Evolutionary conservation across 1,140 invertebrate species (phyloP).

Genomic region (Triops cancriformis): DNA sequence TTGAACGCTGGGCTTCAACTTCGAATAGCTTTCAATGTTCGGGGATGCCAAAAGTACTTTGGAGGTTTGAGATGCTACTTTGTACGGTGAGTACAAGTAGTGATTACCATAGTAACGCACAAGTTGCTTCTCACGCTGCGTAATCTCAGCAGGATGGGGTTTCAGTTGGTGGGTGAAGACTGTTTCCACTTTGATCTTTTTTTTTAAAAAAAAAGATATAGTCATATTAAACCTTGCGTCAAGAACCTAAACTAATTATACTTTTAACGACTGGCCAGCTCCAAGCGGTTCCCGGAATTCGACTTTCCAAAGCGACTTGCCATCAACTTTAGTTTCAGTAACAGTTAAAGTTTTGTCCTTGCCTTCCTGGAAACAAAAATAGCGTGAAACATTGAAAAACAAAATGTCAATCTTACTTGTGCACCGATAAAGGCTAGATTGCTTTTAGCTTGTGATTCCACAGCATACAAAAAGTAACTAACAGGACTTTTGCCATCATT

Average conservation of each 20-base stretch:
- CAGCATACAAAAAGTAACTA: slow-evolving; percentile 58
- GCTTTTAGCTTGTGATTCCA: slow-evolving; percentile 53
- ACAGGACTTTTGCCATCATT: slow-evolving; percentile 63
- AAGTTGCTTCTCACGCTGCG: slow-evolving; percentile 86
- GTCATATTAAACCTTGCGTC: not conserved
- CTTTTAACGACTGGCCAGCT: slow-evolving; percentile 48
- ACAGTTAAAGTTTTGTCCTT: slow-evolving; percentile 51
- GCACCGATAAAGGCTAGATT: slow-evolving; percentile 66
- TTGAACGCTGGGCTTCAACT: slow-evolving; percentile 70
- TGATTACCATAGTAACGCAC: slow-evolving; percentile 76
- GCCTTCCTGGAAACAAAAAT: slow-evolving; percentile 24
- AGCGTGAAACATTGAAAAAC: not conserved
- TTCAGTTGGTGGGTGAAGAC: slow-evolving; percentile 63
- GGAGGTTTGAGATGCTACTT: slow-evolving; percentile 67
- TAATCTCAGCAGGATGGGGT: slow-evolving; percentile 78
- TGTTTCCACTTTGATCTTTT: slow-evolving; percentile 56
- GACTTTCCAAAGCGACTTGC: slow-evolving; percentile 49
- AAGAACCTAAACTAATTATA: slow-evolving; percentile 34
- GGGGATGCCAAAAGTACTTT: slow-evolving; percentile 63
- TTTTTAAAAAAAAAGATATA: slow-evolving; percentile 27
- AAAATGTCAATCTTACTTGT: slow-evolving; percentile 35
- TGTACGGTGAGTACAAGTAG: slow-evolving; percentile 76
- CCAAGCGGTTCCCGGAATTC: slow-evolving; percentile 52
- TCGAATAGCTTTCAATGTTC: slow-evolving; percentile 76
- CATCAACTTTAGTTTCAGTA: slow-evolving; percentile 45